A percentile compares a stretch with the other conserved stretches of the same genome.
Evolutionary conservation across 2,113 vertebrate genomes (phyloP).

Genomic region (Oryzias celebensis): DNA sequence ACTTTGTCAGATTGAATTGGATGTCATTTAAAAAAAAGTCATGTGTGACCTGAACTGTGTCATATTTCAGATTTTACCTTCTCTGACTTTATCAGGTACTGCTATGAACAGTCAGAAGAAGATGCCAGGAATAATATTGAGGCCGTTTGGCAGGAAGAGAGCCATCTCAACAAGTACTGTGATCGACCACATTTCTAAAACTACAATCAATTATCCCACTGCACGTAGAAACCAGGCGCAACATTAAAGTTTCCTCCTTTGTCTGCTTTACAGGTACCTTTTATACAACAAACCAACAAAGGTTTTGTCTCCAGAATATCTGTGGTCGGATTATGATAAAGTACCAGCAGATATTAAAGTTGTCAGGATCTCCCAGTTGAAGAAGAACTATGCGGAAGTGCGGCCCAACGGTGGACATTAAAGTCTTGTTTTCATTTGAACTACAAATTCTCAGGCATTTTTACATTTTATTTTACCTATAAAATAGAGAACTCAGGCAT

Average conservation of each 20-base stretch:
- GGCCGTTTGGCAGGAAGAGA: constrained; percentile 55
- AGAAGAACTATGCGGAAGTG: constrained; percentile 47
- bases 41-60: neutral
- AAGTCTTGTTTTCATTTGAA: neutral
- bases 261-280: constrained; percentile 37
- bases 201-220: too few species aligned
- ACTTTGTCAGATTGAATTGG: too few species aligned
- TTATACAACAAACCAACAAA: constrained; percentile 58
- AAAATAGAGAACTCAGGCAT: too few species aligned
- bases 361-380: constrained; percentile 45
- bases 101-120: constrained; percentile 26
- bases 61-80: neutral
- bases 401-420: constrained; percentile 41
- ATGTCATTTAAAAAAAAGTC: too few species aligned
- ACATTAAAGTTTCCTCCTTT: neutral
- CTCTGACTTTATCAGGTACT: constrained; percentile 36
- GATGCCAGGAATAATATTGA: constrained; percentile 39
- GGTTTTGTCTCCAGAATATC: constrained; percentile 56
- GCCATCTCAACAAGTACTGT: constrained; percentile 53
- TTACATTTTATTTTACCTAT: neutral
- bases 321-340: constrained; percentile 34
- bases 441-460: neutral
- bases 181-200: neutral
- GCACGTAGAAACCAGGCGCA: too few species aligned
- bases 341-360: constrained; percentile 39